Evolutionary conservation across 2,113 vertebrate species (phyloP).

Genomic region (Chauna torquata): DNA sequence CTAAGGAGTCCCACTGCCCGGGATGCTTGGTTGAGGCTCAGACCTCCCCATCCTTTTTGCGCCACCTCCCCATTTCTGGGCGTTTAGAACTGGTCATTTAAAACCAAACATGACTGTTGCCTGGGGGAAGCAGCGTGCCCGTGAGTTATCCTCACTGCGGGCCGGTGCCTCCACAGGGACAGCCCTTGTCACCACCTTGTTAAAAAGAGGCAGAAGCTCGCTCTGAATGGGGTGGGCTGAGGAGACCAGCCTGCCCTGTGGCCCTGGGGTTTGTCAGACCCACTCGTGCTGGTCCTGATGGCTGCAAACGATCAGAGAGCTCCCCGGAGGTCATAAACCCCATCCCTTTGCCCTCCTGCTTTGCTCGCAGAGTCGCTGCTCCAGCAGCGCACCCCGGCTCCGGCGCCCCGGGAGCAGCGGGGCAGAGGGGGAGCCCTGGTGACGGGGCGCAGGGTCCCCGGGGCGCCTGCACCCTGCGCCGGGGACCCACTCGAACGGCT

Average conservation of each 20-base stretch:
- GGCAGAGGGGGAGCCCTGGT: too few relatives aligned
- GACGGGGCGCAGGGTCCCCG: too few relatives aligned
- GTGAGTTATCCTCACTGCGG: too few relatives aligned
- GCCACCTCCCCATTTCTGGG: neutral
- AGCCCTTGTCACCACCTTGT: fast-evolving
- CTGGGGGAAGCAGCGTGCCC: neutral
- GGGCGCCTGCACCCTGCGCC: too few relatives aligned
- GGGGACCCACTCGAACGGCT: too few relatives aligned
- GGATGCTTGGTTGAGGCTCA: too few relatives aligned
- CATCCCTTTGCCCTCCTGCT: too few relatives aligned
- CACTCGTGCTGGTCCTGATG: neutral
- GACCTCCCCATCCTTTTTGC: neutral
- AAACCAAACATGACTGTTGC: fast-evolving
- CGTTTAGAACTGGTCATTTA: too few relatives aligned
- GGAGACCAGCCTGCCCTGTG: fast-evolving
- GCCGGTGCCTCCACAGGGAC: fast-evolving
- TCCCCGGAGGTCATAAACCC: neutral
- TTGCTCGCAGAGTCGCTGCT: neutral
- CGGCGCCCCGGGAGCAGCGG: too few relatives aligned
- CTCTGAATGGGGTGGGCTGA: neutral
- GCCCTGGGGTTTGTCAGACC: neutral
- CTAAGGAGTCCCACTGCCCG: too few relatives aligned
- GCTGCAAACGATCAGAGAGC: neutral
- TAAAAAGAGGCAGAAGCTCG: neutral
- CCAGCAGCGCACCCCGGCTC: neutral